Percentiles rank a stretch among this genome's conserved stretches.
These are phyloP conservation scores for Acanthopagrus latus DNA, from an alignment of 2,797 vertebrate species.

Conservation along the genomic window DNA sequence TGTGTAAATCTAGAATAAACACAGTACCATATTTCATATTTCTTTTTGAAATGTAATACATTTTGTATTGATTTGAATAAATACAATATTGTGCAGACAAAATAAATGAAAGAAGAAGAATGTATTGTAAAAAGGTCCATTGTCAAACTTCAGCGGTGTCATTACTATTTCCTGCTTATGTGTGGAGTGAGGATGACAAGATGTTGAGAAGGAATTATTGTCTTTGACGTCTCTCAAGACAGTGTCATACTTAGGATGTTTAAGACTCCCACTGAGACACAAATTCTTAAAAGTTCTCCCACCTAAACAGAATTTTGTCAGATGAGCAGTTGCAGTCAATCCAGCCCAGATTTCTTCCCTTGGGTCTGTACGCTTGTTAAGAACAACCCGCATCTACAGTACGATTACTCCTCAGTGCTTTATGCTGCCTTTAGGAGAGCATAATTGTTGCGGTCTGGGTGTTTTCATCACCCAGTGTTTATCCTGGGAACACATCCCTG, in stretches of 20 bases:
- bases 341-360: slow-evolving; percentile 47
- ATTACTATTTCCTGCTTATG: background rate
- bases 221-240: background rate
- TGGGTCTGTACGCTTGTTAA: slow-evolving; percentile 12
- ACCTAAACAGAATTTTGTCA: background rate
- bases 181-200: background rate
- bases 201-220: background rate
- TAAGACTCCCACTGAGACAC: background rate
- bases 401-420: slow-evolving; percentile 66
- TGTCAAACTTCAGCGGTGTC: background rate
- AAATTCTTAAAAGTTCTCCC: background rate
- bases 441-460: slow-evolving; percentile 71
- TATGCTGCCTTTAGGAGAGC: slow-evolving; percentile 78
- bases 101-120: background rate
- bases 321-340: slow-evolving; percentile 30
- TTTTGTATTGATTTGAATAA: background rate
- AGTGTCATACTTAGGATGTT: background rate
- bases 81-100: background rate
- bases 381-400: slow-evolving; percentile 45
- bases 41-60: background rate
- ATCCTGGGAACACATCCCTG: slow-evolving; percentile 73
- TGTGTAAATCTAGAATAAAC: background rate
- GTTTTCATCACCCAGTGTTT: slow-evolving; percentile 78
- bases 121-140: background rate
- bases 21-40: background rate